Evolutionary conservation across 2,113 vertebrate species (phyloP), one percentile per base, ranked within the genome.

Genomic region (Varanus komodoensis): DNA sequence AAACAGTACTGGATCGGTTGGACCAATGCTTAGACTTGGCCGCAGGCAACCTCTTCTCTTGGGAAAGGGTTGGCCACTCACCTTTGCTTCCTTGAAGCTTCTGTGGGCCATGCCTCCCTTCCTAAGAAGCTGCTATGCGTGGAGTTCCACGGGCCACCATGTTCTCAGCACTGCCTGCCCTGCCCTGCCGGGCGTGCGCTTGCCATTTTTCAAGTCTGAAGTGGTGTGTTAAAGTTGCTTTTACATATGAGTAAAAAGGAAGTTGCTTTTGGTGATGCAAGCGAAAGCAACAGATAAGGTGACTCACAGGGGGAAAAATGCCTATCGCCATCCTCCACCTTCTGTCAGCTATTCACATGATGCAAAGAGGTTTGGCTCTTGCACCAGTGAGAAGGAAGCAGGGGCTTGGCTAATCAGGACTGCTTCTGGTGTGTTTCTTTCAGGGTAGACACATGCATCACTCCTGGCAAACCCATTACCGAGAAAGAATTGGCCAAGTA

Each of bases 261-360:
- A 92, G 48, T 34, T 12, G 15, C 29, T 82, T 74, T 50, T 19
- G 32, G 48, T 89, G 91, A 89, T 44, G 61, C 79, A 92, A 89
- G 52, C 8, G 8, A 50, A 86, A 78, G 74, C 32, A 82, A 78
- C 73, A 54, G 8, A 57, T 48, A 29, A 81, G 48, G 50, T 90
- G 81, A 89, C 57, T 71, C 34, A 50, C 14, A 48, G 71, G 27
- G 38, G 4, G 29, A 11, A 21, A 25, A 14, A n/a, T n/a, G n/a
- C n/a, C n/a, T n/a, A n/a, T n/a, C n/a, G n/a, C n/a, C n/a, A n/a
- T n/a, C n/a, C n/a, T n/a, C n/a, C n/a, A n/a, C n/a, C n/a, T n/a
- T n/a, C n/a, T 25, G 8, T 11, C 75, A 23, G 2, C 48, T 80
- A 9, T 48, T 50, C 21, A 17, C 50, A 23, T 86, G 29, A 75